Evolutionary conservation across 2,113 vertebrate species (phyloP), one percentile per base, ranked within the genome.

Genomic region (Bothrops jararaca): DNA sequence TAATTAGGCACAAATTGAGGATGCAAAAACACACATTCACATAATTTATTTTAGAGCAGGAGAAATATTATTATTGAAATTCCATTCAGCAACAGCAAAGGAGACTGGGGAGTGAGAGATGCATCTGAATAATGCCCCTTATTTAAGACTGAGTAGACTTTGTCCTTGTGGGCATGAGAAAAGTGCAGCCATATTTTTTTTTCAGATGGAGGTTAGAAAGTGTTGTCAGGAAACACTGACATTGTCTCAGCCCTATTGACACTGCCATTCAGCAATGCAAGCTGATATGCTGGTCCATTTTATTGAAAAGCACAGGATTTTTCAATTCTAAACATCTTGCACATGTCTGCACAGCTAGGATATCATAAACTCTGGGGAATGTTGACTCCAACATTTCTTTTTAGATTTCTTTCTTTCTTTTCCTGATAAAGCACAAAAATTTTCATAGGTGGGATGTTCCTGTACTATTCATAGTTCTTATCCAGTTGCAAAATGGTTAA

Each of bases 1-100:
- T 7, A 94, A 60, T 54, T 89, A 86, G 93, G 91, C 91, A 69
- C 6, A 94, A 90, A 89, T 74, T 54, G 13, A 95, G 52, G 39
- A 92, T 52, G 26, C 91, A 95, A 45, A 24, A 93, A 85, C 85
- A 85, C 29, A 57, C 1, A 0, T 88, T 94, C 18, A 5, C 85
- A 12, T 74, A n/a, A 91, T 92, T 85, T n/a, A 39, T 92, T 57
- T 34, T 23, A 20, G 48, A 52, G 12, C 20, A 64, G 22, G 12
- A 86, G 56, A 86, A 86, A 90, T 86, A 86, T 29, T 52, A 60
- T 86, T 86, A 93, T 86, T 54, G 18, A 86, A 89, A 91, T 54
- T 34, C 64, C 34, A 92, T 91, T 93, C 1, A 1, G 90, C 90
- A 87, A 92, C 0, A 0, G 69, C 85, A 94, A 39, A 91, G 45